Evolutionary conservation across 2,113 vertebrate genomes (phyloP).

Genomic region (Bubo scandiacus): DNA sequence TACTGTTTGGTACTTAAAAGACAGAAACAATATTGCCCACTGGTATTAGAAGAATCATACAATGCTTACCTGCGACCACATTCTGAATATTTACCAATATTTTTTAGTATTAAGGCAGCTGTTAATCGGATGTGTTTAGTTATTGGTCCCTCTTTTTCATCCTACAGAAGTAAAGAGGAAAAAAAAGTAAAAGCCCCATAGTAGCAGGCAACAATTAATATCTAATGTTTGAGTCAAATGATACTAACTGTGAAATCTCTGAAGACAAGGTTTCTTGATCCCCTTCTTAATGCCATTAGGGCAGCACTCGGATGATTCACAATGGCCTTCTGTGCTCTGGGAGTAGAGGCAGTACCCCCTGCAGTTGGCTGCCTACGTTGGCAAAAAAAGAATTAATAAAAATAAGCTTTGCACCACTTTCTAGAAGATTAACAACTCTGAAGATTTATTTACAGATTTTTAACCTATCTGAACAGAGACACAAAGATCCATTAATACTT

Average conservation of each 20-base stretch:
- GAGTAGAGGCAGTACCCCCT: constrained; percentile 79
- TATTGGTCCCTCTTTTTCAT: constrained; percentile 99
- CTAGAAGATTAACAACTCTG: not conserved
- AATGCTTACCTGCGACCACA: constrained; percentile 94
- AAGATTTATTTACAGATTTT: not conserved
- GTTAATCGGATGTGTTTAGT: constrained; percentile 99
- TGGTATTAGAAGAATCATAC: not conserved
- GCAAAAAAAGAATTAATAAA: constrained; percentile 16
- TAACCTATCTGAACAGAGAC: not conserved
- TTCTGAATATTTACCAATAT: constrained; percentile 99
- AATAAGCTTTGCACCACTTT: not conserved
- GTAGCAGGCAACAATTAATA: not conserved
- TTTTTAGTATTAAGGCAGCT: constrained; percentile 99
- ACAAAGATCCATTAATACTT: not conserved
- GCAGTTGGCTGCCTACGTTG: constrained; percentile 80
- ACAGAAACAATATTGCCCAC: not conserved
- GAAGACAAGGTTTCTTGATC: constrained; percentile 98
- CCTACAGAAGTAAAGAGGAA: constrained; percentile 73
- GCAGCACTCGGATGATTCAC: constrained; percentile 98
- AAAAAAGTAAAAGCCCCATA: not conserved
- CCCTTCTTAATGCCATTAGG: constrained; percentile 95
- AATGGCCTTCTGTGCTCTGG: constrained; percentile 94
- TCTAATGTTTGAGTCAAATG: not conserved
- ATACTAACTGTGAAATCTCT: constrained; percentile 97
- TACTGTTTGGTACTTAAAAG: not conserved